phyloP scores from a whole-genome alignment of 1,140 invertebrate genomes.

The Chironomus tepperi region DNA sequence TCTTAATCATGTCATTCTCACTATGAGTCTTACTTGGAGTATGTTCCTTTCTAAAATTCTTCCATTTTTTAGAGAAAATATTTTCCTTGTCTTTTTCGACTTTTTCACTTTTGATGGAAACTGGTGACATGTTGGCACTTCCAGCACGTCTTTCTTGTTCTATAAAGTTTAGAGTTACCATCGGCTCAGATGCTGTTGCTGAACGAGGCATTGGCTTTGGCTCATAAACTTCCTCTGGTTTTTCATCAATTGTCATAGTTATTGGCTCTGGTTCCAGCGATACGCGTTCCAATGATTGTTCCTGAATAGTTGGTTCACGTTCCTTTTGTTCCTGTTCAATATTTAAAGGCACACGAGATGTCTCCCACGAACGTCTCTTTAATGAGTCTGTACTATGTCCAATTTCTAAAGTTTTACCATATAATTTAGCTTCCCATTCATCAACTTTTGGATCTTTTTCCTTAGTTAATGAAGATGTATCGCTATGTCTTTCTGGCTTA shows the following conservation, averaged over 20 bases:
- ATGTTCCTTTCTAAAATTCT: slow-evolving; percentile 24
- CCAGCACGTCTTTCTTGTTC: not conserved
- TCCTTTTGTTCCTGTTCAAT: slow-evolving; percentile 25
- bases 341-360: slow-evolving; percentile 32
- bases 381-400: slow-evolving; percentile 35
- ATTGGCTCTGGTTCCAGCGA: not conserved
- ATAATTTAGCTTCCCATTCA: slow-evolving; percentile 77
- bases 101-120: slow-evolving; percentile 3
- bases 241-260: not conserved
- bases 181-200: not conserved
- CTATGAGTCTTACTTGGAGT: not conserved
- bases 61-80: slow-evolving; percentile 27
- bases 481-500: slow-evolving; percentile 34
- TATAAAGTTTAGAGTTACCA: not conserved
- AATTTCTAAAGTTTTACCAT: slow-evolving; percentile 48
- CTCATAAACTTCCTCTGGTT: not conserved
- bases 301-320: slow-evolving; percentile 16
- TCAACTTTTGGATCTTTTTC: slow-evolving; percentile 46
- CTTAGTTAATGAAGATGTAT: slow-evolving; percentile 33
- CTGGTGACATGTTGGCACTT: not conserved
- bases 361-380: slow-evolving; percentile 38
- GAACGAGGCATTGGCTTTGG: slow-evolving; percentile 24
- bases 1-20: not conserved
- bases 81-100: slow-evolving; percentile 25
- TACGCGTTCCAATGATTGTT: slow-evolving; percentile 11